Evolutionary conservation across 1,140 invertebrate genomes (phyloP).

Genomic region (Pseudomyrmex dendroicus): DNA sequence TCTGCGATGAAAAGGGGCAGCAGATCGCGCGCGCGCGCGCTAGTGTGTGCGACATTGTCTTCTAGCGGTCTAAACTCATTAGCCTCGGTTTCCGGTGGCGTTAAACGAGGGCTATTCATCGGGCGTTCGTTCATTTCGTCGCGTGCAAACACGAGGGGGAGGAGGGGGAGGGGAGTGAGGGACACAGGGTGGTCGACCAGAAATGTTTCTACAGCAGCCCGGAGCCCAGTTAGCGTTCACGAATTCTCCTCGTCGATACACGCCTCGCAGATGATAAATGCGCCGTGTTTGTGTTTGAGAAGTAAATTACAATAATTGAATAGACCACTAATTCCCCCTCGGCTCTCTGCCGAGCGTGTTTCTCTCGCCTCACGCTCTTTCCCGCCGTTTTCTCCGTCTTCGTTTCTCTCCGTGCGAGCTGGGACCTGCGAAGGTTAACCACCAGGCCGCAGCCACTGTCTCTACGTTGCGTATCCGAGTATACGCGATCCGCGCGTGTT

Average conservation of each 20-base stretch:
- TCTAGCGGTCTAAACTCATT: slow-evolving; percentile 64
- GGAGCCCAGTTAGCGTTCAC: background rate
- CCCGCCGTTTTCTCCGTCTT: slow-evolving; percentile 40
- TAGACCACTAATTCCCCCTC: slow-evolving; percentile 82
- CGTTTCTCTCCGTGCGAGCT: slow-evolving; percentile 27
- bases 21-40: slow-evolving; percentile 31
- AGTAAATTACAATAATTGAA: slow-evolving; percentile 85
- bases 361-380: slow-evolving; percentile 39
- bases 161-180: background rate
- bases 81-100: slow-evolving; percentile 53
- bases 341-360: slow-evolving; percentile 51
- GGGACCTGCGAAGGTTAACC: slow-evolving; percentile 61
- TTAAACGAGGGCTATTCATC: slow-evolving; percentile 74
- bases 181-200: slow-evolving; percentile 12
- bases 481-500: slow-evolving; percentile 32
- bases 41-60: slow-evolving; percentile 40
- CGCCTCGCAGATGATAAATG: background rate
- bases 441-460: slow-evolving; percentile 54
- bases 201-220: background rate
- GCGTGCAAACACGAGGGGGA: slow-evolving; percentile 53
- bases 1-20: slow-evolving; percentile 26
- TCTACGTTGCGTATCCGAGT: slow-evolving; percentile 20
- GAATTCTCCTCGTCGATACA: slow-evolving; percentile 42
- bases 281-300: slow-evolving; percentile 82
- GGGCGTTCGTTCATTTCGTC: slow-evolving; percentile 36